Conservation (phyloP, 2,797 vertebrate genomes). For the Okamejei kenojei region DNA sequence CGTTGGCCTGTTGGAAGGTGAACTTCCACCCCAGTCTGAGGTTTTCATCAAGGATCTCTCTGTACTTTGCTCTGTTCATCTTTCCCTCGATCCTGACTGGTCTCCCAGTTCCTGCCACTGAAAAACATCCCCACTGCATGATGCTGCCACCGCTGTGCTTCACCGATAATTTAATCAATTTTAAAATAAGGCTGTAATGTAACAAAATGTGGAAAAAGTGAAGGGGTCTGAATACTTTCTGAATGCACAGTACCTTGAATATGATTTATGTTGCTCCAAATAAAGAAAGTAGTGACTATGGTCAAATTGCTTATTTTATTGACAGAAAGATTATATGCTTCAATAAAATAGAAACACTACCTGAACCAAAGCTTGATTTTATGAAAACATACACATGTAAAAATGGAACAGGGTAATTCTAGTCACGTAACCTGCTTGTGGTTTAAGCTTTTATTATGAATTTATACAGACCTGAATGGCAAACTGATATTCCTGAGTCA, state of each 20-base stretch:
- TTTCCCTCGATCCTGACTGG: no score
- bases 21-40: no score
- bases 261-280: neutral
- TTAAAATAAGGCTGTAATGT: no score
- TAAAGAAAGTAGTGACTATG: neutral
- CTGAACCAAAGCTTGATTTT: neutral
- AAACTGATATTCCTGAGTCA: neutral
- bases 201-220: no score
- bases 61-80: no score
- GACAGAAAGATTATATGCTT: neutral
- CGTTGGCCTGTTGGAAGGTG: no score
- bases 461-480: neutral
- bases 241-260: neutral
- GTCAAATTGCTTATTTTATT: neutral
- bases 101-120: no score
- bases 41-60: no score
- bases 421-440: neutral
- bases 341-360: neutral
- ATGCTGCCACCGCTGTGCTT: no score
- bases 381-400: neutral
- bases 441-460: neutral
- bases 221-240: no score
- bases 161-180: no score
- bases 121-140: no score
- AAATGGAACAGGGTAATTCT: neutral